Conservation (phyloP, 2,113 vertebrate species). For the Platysteira castanea region DNA sequence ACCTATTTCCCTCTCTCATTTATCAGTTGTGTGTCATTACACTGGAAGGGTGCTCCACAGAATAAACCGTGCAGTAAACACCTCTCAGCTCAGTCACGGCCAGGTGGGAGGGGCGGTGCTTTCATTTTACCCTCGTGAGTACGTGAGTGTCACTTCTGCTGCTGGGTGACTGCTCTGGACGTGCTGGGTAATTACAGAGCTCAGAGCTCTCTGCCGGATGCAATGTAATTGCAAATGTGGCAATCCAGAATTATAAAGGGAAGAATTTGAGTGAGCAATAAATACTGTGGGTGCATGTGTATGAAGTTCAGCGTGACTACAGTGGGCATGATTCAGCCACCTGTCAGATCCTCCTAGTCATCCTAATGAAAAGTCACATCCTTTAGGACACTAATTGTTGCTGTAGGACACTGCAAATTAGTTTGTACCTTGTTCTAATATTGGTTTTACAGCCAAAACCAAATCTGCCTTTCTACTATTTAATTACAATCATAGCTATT, state of each 20-base stretch:
- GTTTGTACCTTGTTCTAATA: background rate
- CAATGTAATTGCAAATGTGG: slow-evolving; percentile 42
- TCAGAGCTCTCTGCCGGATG: slow-evolving; percentile 16
- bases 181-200: slow-evolving; percentile 59
- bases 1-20: background rate
- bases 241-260: slow-evolving; percentile 41
- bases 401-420: background rate
- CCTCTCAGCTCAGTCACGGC: background rate
- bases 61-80: slow-evolving; percentile 2
- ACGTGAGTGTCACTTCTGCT: slow-evolving; percentile 16
- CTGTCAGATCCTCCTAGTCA: slow-evolving; percentile 46
- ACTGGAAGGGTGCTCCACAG: background rate
- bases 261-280: slow-evolving; percentile 43
- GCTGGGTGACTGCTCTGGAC: slow-evolving; percentile 31
- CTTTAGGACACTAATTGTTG: slow-evolving; percentile 23
- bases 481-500: background rate
- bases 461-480: slow-evolving; percentile 5
- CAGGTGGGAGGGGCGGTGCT: background rate
- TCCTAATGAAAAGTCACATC: slow-evolving; percentile 43
- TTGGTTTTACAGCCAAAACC: slow-evolving; percentile 3
- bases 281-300: background rate
- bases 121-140: background rate
- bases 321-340: slow-evolving; percentile 32
- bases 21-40: background rate
- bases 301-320: slow-evolving; percentile 4